Base-by-base conservation (phyloP, 1,140 invertebrate species). In the Oscheius sp. region DNA sequence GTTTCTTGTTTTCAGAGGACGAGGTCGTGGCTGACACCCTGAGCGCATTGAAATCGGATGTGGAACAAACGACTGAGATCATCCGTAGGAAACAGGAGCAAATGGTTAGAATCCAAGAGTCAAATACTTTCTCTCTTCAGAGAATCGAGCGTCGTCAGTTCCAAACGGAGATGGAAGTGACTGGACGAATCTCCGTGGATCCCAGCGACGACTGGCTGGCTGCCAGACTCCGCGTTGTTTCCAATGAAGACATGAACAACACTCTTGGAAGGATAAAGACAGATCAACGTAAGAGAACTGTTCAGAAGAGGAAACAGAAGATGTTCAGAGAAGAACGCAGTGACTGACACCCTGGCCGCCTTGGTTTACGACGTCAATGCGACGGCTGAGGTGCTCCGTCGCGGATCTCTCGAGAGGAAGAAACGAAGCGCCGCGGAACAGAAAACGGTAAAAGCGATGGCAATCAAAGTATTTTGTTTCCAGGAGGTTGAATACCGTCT, bases 301-400 rank as follows among this genome's bases (percentile, higher is more conserved):
- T 29, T 69, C 4, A 18, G 2, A 55, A 31, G 42, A n/a, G 10
- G 15, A 46, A 15, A 42, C 18, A 2, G 23, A 59, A n/a, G 2
- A 15, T 45, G 78, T 83, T 32, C 42, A 82, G 80, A 68, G 26
- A 68, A 76, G 58, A 77, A 83, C 68, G 82, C 76, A 2, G 82
- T 84, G 1, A 74, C 68, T 3, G 82, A 83, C 73, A 83, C 82
- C 15, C 66, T 83, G 29, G 82, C 82, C 10, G 82, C 82, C n/a
- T 62, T 83, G 4, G 83, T 84, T 23, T 84, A 84, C 64, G 82
- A 83, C 72, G 83, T 84, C n/a, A 84, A 83, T 65, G 82, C 82
- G 15, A 83, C 82, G 1, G 82, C 82, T 4, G 82, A 83, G 70
- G 82, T 83, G n/a, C 63, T 83, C 18, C 73, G 83, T 62, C 62